These are phyloP conservation scores for Menidia menidia DNA, from an alignment of 2,797 vertebrate genomes.

Conservation along the genomic window DNA sequence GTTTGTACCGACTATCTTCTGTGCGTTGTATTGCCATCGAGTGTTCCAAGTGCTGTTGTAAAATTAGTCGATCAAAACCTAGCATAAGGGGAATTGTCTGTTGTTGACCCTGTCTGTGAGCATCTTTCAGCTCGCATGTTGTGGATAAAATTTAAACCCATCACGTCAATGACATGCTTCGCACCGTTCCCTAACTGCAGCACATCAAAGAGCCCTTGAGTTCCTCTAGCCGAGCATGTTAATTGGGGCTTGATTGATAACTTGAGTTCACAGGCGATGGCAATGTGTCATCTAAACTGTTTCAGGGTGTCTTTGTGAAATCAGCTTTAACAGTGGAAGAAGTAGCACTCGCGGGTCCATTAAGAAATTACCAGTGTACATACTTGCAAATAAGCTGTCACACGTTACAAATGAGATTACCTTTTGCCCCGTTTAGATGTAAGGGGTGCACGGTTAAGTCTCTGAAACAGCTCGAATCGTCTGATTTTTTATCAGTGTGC, in stretches of 20 bases:
- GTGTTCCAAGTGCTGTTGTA: background rate
- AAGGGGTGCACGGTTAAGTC: slow-evolving; percentile 71
- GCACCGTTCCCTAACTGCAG: slow-evolving; percentile 55
- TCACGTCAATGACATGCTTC: slow-evolving; percentile 69
- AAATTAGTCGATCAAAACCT: slow-evolving; percentile 33
- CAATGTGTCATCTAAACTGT: slow-evolving; percentile 82
- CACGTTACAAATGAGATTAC: slow-evolving; percentile 89
- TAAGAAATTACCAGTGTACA: slow-evolving; percentile 80
- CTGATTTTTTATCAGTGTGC: slow-evolving; percentile 78
- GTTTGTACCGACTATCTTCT: slow-evolving; percentile 23
- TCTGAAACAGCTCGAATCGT: slow-evolving; percentile 77
- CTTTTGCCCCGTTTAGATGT: slow-evolving; percentile 79
- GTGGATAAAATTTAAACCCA: slow-evolving; percentile 57
- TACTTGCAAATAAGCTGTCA: slow-evolving; percentile 86
- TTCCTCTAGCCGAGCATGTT: slow-evolving; percentile 74
- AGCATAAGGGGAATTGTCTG: slow-evolving; percentile 32
- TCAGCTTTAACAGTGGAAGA: slow-evolving; percentile 76
- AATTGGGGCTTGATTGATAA: slow-evolving; percentile 85
- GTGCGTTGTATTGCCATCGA: background rate
- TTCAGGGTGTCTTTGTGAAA: slow-evolving; percentile 83
- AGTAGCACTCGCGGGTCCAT: slow-evolving; percentile 80
- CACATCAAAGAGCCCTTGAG: slow-evolving; percentile 75
- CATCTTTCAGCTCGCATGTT: slow-evolving; percentile 37
- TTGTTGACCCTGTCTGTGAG: slow-evolving; percentile 56
- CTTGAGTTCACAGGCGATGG: slow-evolving; percentile 75